phyloP scores from a whole-genome alignment of 2,888 invertebrate species.

The Eupithecia centaureata region DNA sequence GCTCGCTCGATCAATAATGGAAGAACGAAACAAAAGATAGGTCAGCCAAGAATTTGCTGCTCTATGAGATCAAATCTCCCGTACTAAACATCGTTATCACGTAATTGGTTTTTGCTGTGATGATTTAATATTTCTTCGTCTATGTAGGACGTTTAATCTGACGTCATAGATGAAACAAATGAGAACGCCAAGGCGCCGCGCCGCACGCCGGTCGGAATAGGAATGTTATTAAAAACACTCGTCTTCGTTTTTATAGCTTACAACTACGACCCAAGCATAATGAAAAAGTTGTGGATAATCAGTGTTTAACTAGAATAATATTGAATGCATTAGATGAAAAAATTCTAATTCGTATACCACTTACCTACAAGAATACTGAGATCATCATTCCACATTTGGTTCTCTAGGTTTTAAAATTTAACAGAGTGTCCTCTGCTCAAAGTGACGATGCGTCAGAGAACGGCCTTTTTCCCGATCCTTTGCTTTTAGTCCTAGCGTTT shows the following conservation, averaged over 20 bases:
- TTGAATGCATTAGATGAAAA: no score
- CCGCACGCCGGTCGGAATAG: not conserved
- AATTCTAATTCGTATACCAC: no score
- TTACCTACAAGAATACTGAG: no score
- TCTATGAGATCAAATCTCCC: not conserved
- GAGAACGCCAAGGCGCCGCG: constrained; percentile 1
- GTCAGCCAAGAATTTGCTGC: not conserved
- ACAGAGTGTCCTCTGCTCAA: no score
- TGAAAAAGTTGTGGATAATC: no score
- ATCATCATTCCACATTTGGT: no score
- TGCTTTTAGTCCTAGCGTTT: no score
- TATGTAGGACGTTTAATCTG: not conserved
- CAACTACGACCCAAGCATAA: not conserved
- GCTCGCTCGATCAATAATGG: not conserved
- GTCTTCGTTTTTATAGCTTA: not conserved
- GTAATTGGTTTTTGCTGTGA: not conserved
- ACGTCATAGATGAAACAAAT: not conserved
- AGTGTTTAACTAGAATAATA: not conserved
- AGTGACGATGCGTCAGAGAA: no score
- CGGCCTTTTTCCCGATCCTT: no score
- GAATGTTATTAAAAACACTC: constrained; percentile 1
- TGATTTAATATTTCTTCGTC: not conserved
- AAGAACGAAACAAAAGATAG: not conserved
- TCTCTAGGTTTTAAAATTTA: no score
- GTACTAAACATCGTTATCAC: not conserved